Evolutionary conservation across 2,113 vertebrate species (phyloP).

Genomic region (Notarius quadriscutis): DNA sequence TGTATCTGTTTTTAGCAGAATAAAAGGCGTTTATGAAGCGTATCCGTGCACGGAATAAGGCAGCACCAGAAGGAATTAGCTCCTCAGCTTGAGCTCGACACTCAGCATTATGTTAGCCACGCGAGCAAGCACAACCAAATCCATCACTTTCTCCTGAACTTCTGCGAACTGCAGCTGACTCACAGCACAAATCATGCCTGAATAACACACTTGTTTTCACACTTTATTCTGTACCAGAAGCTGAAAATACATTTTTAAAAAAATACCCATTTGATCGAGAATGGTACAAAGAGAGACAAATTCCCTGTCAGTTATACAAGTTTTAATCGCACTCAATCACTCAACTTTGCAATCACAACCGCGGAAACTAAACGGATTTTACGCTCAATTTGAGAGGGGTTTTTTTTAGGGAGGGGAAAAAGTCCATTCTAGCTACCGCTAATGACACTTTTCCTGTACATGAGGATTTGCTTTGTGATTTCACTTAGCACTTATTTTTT

Average conservation of each 20-base stretch:
- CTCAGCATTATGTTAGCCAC: conserved; percentile 25
- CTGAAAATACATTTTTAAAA: neutral
- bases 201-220: conserved; percentile 3
- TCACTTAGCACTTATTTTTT: neutral
- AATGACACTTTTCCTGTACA: neutral
- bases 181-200: neutral
- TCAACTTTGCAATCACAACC: neutral
- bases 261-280: neutral
- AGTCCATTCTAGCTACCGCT: neutral
- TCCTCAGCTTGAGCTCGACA: conserved; percentile 31
- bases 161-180: neutral
- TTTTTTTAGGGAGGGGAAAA: neutral
- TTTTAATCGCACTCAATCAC: neutral
- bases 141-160: conserved; percentile 17
- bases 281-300: too few species aligned
- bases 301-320: neutral
- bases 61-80: conserved; percentile 29
- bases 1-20: neutral
- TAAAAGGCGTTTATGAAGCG: neutral
- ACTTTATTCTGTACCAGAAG: neutral
- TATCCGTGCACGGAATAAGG: neutral
- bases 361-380: neutral
- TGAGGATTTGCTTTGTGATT: neutral
- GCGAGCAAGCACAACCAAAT: conserved; percentile 32
- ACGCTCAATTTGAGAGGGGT: neutral